phyloP scores from a whole-genome alignment of 2,888 invertebrate genomes.

The Chrysina gloriosa region DNA sequence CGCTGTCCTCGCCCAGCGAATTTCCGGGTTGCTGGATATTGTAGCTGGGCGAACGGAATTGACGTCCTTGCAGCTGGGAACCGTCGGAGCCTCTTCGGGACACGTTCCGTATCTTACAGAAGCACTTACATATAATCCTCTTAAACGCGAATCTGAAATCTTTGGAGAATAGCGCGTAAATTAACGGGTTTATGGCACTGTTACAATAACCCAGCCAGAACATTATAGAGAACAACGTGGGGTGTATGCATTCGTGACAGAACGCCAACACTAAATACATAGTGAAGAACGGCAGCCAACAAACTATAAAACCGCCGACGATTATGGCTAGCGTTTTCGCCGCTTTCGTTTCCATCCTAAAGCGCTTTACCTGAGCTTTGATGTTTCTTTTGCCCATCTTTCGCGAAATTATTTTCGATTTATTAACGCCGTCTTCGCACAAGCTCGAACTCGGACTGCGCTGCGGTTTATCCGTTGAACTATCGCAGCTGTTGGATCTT shows the following conservation, averaged over 20 bases:
- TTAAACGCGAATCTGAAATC: slow-evolving; percentile 96
- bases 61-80: slow-evolving; percentile 67
- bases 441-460: slow-evolving; percentile 65
- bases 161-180: slow-evolving; percentile 94
- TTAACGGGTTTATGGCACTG: slow-evolving; percentile 94
- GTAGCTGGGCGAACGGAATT: slow-evolving; percentile 69
- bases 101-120: slow-evolving; percentile 70
- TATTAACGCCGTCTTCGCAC: slow-evolving; percentile 56
- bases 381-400: slow-evolving; percentile 91
- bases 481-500: slow-evolving; percentile 68
- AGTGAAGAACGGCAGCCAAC: slow-evolving; percentile 98
- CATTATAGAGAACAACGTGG: slow-evolving; percentile 87
- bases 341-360: slow-evolving; percentile 96
- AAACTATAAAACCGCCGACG: slow-evolving; percentile 95
- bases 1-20: slow-evolving; percentile 70
- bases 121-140: slow-evolving; percentile 88
- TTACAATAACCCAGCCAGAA: slow-evolving; percentile 99
- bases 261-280: slow-evolving; percentile 92
- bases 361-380: slow-evolving; percentile 86
- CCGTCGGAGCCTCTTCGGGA: slow-evolving; percentile 70
- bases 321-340: slow-evolving; percentile 97
- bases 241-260: slow-evolving; percentile 86
- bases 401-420: slow-evolving; percentile 67
- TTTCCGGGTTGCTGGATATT: slow-evolving; percentile 69
- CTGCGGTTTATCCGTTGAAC: slow-evolving; percentile 56